Conservation (phyloP, 2,888 invertebrate species). For the Panzeria rudis region DNA sequence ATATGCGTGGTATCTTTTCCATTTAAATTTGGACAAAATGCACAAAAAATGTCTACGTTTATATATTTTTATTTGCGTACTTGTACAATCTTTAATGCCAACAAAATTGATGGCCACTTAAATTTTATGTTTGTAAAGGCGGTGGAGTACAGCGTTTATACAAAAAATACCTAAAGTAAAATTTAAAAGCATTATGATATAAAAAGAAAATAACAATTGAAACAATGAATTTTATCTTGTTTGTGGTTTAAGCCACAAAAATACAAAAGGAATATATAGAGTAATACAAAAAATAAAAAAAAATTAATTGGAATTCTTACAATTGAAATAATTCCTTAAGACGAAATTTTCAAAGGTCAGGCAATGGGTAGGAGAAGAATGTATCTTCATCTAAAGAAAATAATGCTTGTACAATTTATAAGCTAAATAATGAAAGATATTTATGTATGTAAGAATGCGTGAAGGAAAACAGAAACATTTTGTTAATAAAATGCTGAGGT, state of each 20-base stretch:
- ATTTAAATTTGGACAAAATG: constrained; percentile 23
- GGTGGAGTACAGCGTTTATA: constrained; percentile 11
- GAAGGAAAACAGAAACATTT: background rate
- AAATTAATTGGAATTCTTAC: constrained; percentile 46
- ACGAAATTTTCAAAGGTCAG: background rate
- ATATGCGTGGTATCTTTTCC: constrained; percentile 12
- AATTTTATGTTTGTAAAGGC: constrained; percentile 49
- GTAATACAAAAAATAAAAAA: constrained; percentile 18
- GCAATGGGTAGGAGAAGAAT: background rate
- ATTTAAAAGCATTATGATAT: constrained; percentile 38
- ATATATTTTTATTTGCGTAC: background rate
- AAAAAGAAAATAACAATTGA: constrained; percentile 48
- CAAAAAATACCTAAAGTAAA: constrained; percentile 26
- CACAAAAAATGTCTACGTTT: constrained; percentile 31
- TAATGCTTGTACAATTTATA: background rate
- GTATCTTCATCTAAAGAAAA: background rate
- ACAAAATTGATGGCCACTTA: constrained; percentile 69
- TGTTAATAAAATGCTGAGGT: background rate
- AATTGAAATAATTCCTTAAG: constrained; percentile 18
- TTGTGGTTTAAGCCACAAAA: constrained; percentile 51
- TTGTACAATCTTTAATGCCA: constrained; percentile 58
- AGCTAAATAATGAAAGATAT: background rate
- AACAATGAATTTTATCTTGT: constrained; percentile 62
- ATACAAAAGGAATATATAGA: constrained; percentile 17
- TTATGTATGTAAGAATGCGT: background rate